Evolutionary conservation across 92 coral and sea anemone genomes (phyloP), one percentile per base, ranked within the genome.

Genomic region (Porites cylindrica): DNA sequence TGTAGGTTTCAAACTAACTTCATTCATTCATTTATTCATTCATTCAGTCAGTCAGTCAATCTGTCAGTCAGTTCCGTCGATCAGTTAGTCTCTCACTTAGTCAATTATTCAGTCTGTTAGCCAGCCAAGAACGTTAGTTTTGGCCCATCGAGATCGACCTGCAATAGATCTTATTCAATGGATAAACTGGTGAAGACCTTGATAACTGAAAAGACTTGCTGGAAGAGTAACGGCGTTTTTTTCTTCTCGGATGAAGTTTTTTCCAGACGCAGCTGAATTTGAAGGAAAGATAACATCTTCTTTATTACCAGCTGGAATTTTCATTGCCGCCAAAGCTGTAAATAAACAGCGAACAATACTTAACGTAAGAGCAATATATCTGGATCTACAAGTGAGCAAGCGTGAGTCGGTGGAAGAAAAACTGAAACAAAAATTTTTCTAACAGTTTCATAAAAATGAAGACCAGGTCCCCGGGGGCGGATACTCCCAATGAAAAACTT

Each of bases 141-240:
- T 38, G 47, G 47, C 47, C 47, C 47, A 38, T 38, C 6, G 47
- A 0, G 47, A 38, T 38, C 47, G 47, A 38, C 47, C 47, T 4
- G 6, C 47, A 38, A 38, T 4, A 4, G 47, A 38, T 38, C 47
- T 7, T 26, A 51, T 38, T 1, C 29, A 3, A 78, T 16, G 7
- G 6, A 51, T 29, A 2, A n/a, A 65, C 16, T 19, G 11, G 50
- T 8, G n/a, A 14, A 13, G 50, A 80, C 84, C 84, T 80, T 50
- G 66, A 51, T 19, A n/a, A 32, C 3, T 13, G 13, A 80, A 66
- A 8, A 66, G 74, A n/a, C 74, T 80, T 13, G 74, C 24, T 5
- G 84, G 75, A 51, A 80, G 84, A 1, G 12, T 80, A 50, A 80
- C 52, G 51, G 63, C 72, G 14, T 51, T 58, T 26, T 66, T 51